Percentiles rank a stretch among this genome's conserved stretches.
These are phyloP conservation scores for Heliconius ethilla DNA, from an alignment of 2,888 invertebrate species.

Conservation along the genomic window DNA sequence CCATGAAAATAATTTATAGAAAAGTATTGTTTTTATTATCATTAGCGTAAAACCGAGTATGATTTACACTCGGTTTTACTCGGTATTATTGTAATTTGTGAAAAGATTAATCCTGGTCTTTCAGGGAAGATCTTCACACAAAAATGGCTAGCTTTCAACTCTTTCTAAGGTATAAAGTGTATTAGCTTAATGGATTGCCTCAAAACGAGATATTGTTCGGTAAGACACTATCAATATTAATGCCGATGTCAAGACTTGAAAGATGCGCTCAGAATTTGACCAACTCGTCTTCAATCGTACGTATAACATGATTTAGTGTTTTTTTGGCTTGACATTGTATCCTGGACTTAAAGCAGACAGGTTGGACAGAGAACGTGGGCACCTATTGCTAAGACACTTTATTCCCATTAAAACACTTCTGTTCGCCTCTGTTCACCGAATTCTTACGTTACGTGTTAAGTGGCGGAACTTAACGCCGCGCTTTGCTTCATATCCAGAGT, in stretches of 20 bases:
- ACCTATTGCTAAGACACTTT: too few relatives aligned
- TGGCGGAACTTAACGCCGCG: too few relatives aligned
- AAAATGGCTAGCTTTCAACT: not conserved
- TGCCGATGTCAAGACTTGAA: conserved; percentile 25
- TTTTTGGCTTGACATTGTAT: too few relatives aligned
- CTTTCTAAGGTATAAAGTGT: not conserved
- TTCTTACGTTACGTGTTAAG: too few relatives aligned
- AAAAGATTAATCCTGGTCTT: not conserved
- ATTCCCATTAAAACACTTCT: too few relatives aligned
- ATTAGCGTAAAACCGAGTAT: not conserved
- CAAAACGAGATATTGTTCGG: conserved; percentile 3
- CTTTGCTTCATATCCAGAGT: too few relatives aligned
- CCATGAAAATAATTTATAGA: not conserved
- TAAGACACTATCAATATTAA: conserved; percentile 15
- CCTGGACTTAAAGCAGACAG: too few relatives aligned
- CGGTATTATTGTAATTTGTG: not conserved
- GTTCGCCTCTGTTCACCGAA: too few relatives aligned
- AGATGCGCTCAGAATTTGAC: conserved; percentile 20
- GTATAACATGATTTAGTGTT: conserved; percentile 11
- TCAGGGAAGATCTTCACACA: not conserved
- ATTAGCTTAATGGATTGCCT: not conserved
- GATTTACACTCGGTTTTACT: not conserved
- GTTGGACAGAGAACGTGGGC: too few relatives aligned
- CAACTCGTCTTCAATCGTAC: conserved; percentile 17
- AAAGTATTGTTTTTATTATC: not conserved